Percentiles rank a stretch among this genome's conserved stretches.
Conservation (phyloP, 2,113 vertebrate species). For the Saccopteryx leptura region DNA sequence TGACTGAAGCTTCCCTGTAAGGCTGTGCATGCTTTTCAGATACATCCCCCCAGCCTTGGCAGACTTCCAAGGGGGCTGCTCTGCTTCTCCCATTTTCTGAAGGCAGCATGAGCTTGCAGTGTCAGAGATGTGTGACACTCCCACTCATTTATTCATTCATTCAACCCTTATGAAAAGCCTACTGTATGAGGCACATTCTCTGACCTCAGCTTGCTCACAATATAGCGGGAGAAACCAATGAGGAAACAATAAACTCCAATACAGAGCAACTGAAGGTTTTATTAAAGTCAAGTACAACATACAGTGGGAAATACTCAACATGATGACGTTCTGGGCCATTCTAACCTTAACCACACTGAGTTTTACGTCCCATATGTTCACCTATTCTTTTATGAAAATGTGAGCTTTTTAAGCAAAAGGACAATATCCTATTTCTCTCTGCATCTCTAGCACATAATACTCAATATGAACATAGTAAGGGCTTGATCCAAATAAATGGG, state of each 20-base stretch:
- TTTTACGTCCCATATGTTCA: background rate
- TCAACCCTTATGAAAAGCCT: background rate
- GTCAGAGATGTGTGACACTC: background rate
- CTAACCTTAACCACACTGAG: background rate
- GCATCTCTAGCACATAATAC: background rate
- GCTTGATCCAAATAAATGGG: background rate
- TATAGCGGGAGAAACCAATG: background rate
- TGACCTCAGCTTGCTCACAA: background rate
- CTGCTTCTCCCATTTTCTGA: background rate
- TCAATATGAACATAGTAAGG: conserved; percentile 2
- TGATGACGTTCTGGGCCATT: background rate
- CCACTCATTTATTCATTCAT: background rate
- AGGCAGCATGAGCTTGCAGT: background rate
- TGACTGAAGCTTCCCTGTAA: background rate
- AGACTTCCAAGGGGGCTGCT: background rate
- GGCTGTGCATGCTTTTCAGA: background rate
- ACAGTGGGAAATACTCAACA: background rate
- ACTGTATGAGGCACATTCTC: background rate
- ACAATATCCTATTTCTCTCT: background rate
- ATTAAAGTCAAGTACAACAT: background rate
- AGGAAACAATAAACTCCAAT: conserved; percentile 13
- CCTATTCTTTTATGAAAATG: background rate
- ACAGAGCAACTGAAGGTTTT: background rate
- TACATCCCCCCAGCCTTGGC: background rate
- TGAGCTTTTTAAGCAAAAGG: conserved; percentile 14